Base-by-base conservation (phyloP, 2,888 invertebrate species). In the Pachymerium ferrugineum region DNA sequence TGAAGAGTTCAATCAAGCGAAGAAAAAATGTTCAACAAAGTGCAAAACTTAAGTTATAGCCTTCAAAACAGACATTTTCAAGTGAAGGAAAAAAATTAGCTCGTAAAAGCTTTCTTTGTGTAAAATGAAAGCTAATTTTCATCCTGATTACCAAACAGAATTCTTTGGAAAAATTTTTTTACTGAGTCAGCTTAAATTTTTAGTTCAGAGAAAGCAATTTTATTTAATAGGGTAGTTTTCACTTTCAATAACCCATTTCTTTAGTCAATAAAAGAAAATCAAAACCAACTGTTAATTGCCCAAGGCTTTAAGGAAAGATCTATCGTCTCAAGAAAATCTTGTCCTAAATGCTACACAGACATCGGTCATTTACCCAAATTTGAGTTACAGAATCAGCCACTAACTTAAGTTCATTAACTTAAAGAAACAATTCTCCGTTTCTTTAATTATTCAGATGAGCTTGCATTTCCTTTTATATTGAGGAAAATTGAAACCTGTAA, bases 301-400 rank as follows among this genome's bases (percentile, higher is more conserved):
- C n/a, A n/a, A n/a, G n/a, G n/a, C n/a, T n/a, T n/a, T n/a, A n/a
- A n/a, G n/a, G n/a, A n/a, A n/a, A 62, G 2, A 10, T 28, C 25
- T 54, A 25, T 25, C 62, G 1, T 1, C 6, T 5, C 19, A 12
- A 4, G 47, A 33, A 69, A 69, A 69, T 30, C 69, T 69, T 69
- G 69, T 69, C 31, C 69, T 33, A 3, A 14, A 69, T 69, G 0
- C 69, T 22, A 31, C 30, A 12, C 30, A 30, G 69, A 10, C 19
- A 14, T 14, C 30, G 69, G 69, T 69, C 69, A 69, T 16, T 69
- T 22, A 69, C 69, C 69, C 16, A 47, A n/a, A n/a, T n/a, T n/a
- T n/a, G n/a, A n/a, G n/a, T n/a, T n/a, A n/a, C n/a, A n/a, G n/a
- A n/a, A n/a, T 25, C 14, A 62, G 62, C 28, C 62, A 62, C 3